Evolutionary conservation across 1,140 invertebrate genomes (phyloP).

Genomic region (Sinonovacula constricta): DNA sequence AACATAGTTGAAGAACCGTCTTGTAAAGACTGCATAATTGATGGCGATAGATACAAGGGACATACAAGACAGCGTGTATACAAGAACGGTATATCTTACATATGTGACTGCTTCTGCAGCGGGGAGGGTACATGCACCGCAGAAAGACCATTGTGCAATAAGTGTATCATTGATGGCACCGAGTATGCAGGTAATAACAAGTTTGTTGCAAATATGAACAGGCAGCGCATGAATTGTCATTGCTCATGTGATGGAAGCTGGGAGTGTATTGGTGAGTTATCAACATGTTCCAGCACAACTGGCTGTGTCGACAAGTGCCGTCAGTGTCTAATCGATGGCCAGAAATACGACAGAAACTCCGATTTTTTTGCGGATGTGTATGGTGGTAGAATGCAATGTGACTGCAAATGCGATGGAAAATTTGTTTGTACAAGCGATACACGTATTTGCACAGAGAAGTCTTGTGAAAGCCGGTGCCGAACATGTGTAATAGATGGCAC

Average conservation of each 20-base stretch:
- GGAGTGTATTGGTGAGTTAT: not conserved
- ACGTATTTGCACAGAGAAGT: no score
- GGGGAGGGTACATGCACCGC: slow-evolving; percentile 18
- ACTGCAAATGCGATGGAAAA: slow-evolving; percentile 10
- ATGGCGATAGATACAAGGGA: slow-evolving; percentile 36
- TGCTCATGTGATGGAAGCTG: slow-evolving; percentile 21
- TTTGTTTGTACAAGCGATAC: not conserved
- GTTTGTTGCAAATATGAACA: slow-evolving; percentile 1
- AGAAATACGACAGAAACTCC: not conserved
- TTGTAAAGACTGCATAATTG: slow-evolving; percentile 27
- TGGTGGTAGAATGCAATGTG: slow-evolving; percentile 6
- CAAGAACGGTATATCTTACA: not conserved
- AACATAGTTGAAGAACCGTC: not conserved
- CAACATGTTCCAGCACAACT: not conserved
- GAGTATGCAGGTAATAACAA: slow-evolving; percentile 11
- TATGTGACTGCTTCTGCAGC: slow-evolving; percentile 46
- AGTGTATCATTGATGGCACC: slow-evolving; percentile 25
- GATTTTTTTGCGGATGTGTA: not conserved
- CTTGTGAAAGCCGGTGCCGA: no score
- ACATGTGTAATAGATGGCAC: slow-evolving; percentile 25
- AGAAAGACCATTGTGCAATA: not conserved
- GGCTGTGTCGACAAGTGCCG: not conserved
- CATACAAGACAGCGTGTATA: slow-evolving; percentile 20
- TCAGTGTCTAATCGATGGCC: not conserved
- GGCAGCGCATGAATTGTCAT: slow-evolving; percentile 2